Base-by-base conservation (phyloP, 2,113 vertebrate species). In the Ranitomeya imitator region DNA sequence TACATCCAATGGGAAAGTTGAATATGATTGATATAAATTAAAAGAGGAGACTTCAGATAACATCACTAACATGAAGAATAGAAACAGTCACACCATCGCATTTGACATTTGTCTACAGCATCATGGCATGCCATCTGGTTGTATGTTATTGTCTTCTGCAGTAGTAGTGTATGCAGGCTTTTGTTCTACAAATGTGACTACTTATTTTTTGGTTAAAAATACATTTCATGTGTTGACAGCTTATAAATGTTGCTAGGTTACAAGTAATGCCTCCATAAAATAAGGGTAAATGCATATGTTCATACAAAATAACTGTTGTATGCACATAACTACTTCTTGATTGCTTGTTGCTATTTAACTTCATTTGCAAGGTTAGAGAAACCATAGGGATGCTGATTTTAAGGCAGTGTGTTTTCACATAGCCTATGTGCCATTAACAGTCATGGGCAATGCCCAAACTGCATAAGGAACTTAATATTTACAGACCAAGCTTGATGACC, bases 171-270 rank as follows among this genome's bases (percentile, higher is more conserved):
- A 51, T 74, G 14, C 37, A 11, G 11, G 73, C 45, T 52, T 52
- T 21, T 76, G 73, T 51, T 9, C 37, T 76, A 76, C 73, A 76
- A 76, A 76, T 52, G 37, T 76, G 45, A 76, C 37, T 76, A 76
- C 45, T 76, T 76, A 7, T 52, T 4, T 52, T 76, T 76, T 76
- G 73, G 73, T 21, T 76, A 76, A 76, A 76, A 76, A 76, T 76
- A 76, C 73, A 76, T 76, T 52, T 76, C 37, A 76, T 76, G 45
- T 76, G 73, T 76, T 76, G 73, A 76, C 73, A 76, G 73, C 73
- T 21, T 12, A 0, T 19, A 51, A 76, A 76, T 52, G 73, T 76
- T 76, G 37, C 73, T 76, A 76, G 37, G 73, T 21, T 52, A 76
- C 37, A 51, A 52, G 19, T 21, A 18, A 76, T 76, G 73, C 73